A percentile compares a stretch with the other conserved stretches of the same genome.
Conservation (phyloP, 2,888 invertebrate species). For the Plebejus melissa region DNA sequence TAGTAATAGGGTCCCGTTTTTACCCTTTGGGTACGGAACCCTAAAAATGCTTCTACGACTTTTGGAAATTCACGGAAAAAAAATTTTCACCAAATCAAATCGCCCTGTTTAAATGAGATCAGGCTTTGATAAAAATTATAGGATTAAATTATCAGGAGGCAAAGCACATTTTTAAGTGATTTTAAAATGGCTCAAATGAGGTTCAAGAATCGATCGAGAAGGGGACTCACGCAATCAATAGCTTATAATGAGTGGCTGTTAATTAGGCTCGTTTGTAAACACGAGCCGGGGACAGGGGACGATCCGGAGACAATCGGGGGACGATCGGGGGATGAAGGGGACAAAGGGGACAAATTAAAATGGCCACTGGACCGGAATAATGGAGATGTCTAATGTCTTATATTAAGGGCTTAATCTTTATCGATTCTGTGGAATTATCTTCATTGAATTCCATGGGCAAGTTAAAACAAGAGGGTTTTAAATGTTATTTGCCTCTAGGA, state of each 20-base stretch:
- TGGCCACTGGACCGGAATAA: constrained; percentile 2
- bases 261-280: constrained; percentile 15
- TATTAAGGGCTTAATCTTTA: constrained; percentile 7
- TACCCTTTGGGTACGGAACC: no score
- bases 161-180: background rate
- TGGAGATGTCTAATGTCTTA: constrained; percentile 16
- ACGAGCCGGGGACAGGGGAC: background rate
- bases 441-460: no score
- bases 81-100: no score
- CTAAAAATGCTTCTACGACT: no score
- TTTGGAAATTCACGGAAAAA: no score
- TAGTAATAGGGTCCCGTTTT: no score
- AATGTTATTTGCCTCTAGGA: no score
- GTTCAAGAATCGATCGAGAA: background rate
- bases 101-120: no score
- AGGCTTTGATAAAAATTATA: no score
- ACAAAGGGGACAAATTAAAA: constrained; percentile 11
- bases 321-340: background rate
- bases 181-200: background rate
- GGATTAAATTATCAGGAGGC: no score
- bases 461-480: no score
- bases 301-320: background rate
- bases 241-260: constrained; percentile 10
- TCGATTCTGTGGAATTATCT: background rate
- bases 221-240: background rate